Base-by-base conservation (phyloP, 2,888 invertebrate genomes). In the Amiota communis region DNA sequence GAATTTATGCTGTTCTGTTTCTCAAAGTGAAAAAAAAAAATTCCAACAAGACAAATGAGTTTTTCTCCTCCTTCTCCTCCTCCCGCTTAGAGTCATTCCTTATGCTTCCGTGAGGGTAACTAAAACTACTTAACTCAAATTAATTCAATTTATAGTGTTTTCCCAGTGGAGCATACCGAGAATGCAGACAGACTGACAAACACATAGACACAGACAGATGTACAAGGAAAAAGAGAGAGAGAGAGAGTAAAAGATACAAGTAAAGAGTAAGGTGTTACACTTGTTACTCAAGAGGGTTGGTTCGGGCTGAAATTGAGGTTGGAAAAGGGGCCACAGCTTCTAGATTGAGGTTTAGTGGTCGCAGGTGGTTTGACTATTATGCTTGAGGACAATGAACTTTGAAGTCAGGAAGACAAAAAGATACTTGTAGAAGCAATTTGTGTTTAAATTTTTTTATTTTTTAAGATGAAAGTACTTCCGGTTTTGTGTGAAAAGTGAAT, bases 101-200 rank as follows among this genome's bases (percentile, higher is more conserved):
- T 23, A 23, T 23, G 23, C 23, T 23, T 23, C 23, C 23, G 23
- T 23, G 23, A 23, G 23, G 23, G 61, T 20, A 10, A 15, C 48
- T n/a, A 46, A 76, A 36, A 79, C 79, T 76, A 79, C 79, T 78
- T 78, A 77, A 73, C 65, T 57, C 23, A 75, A 80, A 81, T 83
- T 80, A 84, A 81, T 76, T 71, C 74, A 74, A 76, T 76, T 74
- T 65, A 15, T 48, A 72, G 46, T 47, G 53, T 59, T 53, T 70
- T 53, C 73, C 68, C 71, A 75, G 68, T 75, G 77, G 79, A 84
- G 36, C 36, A 36, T 36, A 36, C 53, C n/a, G 10, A n/a, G n/a
- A 74, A 49, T 36, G 36, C 6, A 36, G 36, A 6, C 36, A 36
- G 6, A 36, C 36, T 2, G 36, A 36, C 36, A 36, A 15, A 49